Evolutionary conservation across 2,113 vertebrate genomes (phyloP).

Genomic region (Ancistrus triradiatus): DNA sequence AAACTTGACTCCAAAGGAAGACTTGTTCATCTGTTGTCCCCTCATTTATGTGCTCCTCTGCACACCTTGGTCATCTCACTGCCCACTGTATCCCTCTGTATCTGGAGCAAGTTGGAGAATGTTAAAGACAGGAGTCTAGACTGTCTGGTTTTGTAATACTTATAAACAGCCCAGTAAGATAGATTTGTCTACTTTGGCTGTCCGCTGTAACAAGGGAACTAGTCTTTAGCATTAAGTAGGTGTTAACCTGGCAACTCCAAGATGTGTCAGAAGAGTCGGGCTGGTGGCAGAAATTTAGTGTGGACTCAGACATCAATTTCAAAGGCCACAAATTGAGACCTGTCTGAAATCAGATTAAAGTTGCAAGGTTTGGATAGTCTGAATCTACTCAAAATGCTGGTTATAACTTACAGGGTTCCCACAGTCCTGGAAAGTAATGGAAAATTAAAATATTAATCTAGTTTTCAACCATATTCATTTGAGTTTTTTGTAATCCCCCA

Average conservation of each 20-base stretch:
- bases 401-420: too few relatives aligned
- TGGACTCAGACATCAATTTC: slow-evolving; percentile 6
- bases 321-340: slow-evolving; percentile 11
- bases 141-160: slow-evolving; percentile 26
- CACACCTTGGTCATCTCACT: not conserved
- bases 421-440: too few relatives aligned
- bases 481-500: too few relatives aligned
- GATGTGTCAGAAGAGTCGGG: slow-evolving; percentile 57
- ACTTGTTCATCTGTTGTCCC: too few relatives aligned
- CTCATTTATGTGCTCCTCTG: too few relatives aligned
- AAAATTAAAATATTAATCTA: too few relatives aligned
- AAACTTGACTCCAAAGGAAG: too few relatives aligned
- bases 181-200: slow-evolving; percentile 44
- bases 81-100: too few relatives aligned
- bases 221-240: slow-evolving; percentile 50
- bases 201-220: slow-evolving; percentile 41
- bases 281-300: slow-evolving; percentile 22
- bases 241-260: slow-evolving; percentile 56
- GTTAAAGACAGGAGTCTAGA: not conserved
- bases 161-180: slow-evolving; percentile 31
- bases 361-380: not conserved
- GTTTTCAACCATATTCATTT: too few relatives aligned
- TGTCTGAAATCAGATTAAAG: slow-evolving; percentile 6
- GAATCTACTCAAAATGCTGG: too few relatives aligned
- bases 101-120: too few relatives aligned